Conservation (phyloP, 2,888 invertebrate species). For the Drosophila trichaetosa region DNA sequence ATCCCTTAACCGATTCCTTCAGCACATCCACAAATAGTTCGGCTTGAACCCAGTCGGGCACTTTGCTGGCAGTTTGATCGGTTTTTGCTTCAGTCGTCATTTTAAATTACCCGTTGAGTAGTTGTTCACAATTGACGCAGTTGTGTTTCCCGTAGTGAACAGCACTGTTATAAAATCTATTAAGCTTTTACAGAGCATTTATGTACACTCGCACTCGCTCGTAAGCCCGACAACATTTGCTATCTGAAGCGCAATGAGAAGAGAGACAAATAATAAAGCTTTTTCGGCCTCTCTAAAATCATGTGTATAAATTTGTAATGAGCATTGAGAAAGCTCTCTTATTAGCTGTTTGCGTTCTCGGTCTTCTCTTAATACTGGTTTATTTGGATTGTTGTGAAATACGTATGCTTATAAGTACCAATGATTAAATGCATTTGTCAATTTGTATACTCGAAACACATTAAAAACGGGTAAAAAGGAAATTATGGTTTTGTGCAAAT, state of each 20-base stretch:
- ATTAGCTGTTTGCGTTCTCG: neutral
- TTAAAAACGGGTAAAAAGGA: neutral
- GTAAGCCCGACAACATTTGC: neutral
- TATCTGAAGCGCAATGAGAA: neutral
- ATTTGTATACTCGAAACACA: neutral
- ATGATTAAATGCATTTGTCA: neutral
- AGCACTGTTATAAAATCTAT: slow-evolving; percentile 15
- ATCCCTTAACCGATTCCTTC: slow-evolving; percentile 41
- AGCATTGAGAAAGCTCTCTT: slow-evolving; percentile 8
- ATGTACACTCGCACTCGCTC: slow-evolving; percentile 7
- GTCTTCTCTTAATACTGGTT: neutral
- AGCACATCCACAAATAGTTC: slow-evolving; percentile 52
- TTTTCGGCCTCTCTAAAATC: slow-evolving; percentile 2
- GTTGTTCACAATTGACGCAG: neutral
- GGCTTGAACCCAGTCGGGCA: slow-evolving; percentile 57
- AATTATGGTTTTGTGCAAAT: neutral
- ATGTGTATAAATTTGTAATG: neutral
- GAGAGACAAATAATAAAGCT: slow-evolving; percentile 8
- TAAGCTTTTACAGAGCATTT: slow-evolving; percentile 2
- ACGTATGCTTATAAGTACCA: neutral
- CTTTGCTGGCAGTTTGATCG: slow-evolving; percentile 2
- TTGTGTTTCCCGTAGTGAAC: neutral
- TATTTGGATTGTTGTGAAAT: neutral
- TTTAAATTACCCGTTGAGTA: neutral
- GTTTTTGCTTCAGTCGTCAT: slow-evolving; percentile 31